phyloP scores from a whole-genome alignment of 2,797 vertebrate species.

The Myotis findleyi region DNA sequence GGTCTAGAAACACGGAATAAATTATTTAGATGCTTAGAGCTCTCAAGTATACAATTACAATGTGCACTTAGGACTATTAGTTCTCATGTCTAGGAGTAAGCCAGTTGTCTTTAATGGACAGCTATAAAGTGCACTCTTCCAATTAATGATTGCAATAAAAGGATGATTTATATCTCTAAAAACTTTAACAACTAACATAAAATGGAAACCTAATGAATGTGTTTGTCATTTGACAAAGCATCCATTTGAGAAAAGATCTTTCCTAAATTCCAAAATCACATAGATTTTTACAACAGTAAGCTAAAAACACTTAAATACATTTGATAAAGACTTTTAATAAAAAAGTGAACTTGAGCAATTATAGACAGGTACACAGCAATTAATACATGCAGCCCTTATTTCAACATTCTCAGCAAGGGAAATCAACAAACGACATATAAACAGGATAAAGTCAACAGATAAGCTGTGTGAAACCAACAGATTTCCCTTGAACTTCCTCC shows the following conservation, averaged over 20 bases:
- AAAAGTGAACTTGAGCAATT: background rate
- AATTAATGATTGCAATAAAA: slow-evolving; percentile 55
- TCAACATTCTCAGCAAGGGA: slow-evolving; percentile 23
- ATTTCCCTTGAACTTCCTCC: background rate
- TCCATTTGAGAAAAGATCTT: background rate
- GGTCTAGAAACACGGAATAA: background rate
- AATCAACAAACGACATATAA: background rate
- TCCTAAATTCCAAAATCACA: background rate
- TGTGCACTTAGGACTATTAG: background rate
- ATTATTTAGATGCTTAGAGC: slow-evolving; percentile 43
- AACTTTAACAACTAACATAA: slow-evolving; percentile 61
- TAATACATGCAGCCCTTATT: background rate
- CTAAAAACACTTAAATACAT: background rate
- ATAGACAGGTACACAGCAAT: background rate
- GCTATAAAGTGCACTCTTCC: slow-evolving; percentile 42
- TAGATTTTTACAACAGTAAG: background rate
- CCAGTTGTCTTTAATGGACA: slow-evolving; percentile 37
- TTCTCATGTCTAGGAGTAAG: slow-evolving; percentile 16
- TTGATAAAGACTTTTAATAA: background rate
- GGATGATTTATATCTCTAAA: slow-evolving; percentile 34
- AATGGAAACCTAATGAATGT: slow-evolving; percentile 7
- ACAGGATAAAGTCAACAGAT: background rate
- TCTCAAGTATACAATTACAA: background rate
- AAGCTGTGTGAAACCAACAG: background rate
- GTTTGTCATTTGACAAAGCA: slow-evolving; percentile 15